Base-by-base conservation (phyloP, 2,888 invertebrate genomes). In the Drosophila peninsularis region DNA sequence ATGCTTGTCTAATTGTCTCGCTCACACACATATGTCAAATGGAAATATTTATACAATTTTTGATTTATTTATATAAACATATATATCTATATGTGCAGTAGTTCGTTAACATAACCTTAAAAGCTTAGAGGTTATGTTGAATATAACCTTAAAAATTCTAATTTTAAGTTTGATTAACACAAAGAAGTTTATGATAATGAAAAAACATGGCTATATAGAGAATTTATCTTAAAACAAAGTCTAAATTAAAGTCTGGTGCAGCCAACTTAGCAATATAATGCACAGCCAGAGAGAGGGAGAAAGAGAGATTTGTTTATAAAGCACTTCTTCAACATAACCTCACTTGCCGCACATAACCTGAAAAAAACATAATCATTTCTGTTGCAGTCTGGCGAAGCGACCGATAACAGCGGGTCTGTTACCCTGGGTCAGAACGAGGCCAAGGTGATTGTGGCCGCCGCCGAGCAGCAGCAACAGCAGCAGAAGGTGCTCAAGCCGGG, bases 351-450 rank as follows among this genome's bases (percentile, higher is more conserved):
- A 64, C 52, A 50, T 53, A 65, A 65, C 53, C 52, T 52, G 45
- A 47, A 47, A 47, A 47, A 47, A 17, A 30, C 36, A 37, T 9
- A 34, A 34, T 10, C 2, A 36, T 50, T 55, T 45, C 45, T 30
- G 14, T 49, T 52, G 39, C 80, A 89, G 85, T 69, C 82, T 63
- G 78, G 74, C 66, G 82, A 79, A 41, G 14, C 74, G 62, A 90
- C 71, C 73, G 88, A 84, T 86, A 89, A 88, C 90, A 91, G 86
- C 90, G 90, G 90, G 82, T 78, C 90, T 86, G 90, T 90, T 90
- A 80, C 80, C 42, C 76, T 83, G 71, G 79, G 78, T 53, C 90
- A 87, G 66, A 90, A 86, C 61, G 90, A 91, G 73, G 73, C 90
- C 30, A 90, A 90, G 76, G 90, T 89, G 42, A 89, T 88, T 63